A percentile compares a stretch with the other conserved stretches of the same genome.
phyloP scores from a whole-genome alignment of 2,113 vertebrate species.

The Sciurus niger region DNA sequence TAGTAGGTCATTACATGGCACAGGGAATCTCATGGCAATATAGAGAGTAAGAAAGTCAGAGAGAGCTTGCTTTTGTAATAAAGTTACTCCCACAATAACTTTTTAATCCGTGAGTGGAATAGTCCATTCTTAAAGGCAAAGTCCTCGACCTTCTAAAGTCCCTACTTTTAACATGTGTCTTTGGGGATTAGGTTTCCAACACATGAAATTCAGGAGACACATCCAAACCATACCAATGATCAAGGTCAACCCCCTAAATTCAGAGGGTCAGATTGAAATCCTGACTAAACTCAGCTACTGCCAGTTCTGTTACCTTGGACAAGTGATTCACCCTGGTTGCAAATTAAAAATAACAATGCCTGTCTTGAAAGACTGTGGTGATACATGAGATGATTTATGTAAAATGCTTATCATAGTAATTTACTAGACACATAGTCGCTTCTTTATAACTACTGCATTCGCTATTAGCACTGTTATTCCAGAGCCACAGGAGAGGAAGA shows the following conservation, averaged over 20 bases:
- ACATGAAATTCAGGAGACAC: not conserved
- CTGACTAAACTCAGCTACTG: not conserved
- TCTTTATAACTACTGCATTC: constrained; percentile 2
- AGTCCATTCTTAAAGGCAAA: not conserved
- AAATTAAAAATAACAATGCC: constrained; percentile 23
- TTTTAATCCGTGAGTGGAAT: not conserved
- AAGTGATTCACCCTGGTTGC: not conserved
- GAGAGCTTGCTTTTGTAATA: not conserved
- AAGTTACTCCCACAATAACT: not conserved
- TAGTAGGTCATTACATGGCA: not conserved
- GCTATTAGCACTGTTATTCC: not conserved
- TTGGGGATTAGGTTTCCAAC: not conserved
- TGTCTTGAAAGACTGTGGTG: not conserved
- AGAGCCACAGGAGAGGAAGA: not conserved
- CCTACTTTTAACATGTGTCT: not conserved
- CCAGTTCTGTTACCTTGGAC: not conserved
- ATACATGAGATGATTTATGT: constrained; percentile 52
- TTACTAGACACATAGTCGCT: not conserved
- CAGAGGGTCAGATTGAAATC: not conserved
- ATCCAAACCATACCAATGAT: not conserved
- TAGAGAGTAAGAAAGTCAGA: not conserved
- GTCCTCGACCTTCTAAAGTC: not conserved
- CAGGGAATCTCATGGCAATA: no score
- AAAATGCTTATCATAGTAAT: constrained; percentile 16
- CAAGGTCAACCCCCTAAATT: not conserved